These are phyloP conservation scores for Seira ritae DNA, from an alignment of 2,888 invertebrate genomes.

Conservation along the genomic window DNA sequence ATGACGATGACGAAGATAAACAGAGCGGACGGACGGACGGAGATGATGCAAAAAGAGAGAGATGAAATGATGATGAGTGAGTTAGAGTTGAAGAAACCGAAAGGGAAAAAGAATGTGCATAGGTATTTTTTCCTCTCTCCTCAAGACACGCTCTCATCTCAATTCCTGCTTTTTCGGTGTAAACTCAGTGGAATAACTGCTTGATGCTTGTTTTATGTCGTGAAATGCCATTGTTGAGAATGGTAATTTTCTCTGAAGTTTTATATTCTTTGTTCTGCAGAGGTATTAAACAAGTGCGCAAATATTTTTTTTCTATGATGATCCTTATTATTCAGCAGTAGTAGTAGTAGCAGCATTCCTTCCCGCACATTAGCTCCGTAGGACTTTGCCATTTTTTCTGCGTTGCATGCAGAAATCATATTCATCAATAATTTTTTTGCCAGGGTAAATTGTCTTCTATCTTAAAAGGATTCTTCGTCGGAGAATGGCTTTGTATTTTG, in stretches of 20 bases:
- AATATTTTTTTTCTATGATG: not conserved
- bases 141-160: not conserved
- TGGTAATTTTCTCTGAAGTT: not conserved
- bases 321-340: not conserved
- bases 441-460: not conserved
- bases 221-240: not conserved
- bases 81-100: not conserved
- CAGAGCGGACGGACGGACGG: too few relatives aligned
- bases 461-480: not conserved
- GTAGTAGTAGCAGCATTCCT: not conserved
- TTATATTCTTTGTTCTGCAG: not conserved
- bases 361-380: not conserved
- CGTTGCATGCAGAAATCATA: not conserved
- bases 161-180: not conserved
- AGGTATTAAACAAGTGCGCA: too few relatives aligned
- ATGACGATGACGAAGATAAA: not conserved
- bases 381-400: not conserved
- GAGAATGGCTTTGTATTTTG: not conserved
- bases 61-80: not conserved
- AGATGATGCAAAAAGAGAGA: not conserved
- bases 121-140: too few relatives aligned
- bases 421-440: not conserved
- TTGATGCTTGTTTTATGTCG: not conserved
- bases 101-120: conserved; percentile 2
- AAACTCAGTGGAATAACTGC: not conserved